A percentile compares a stretch with the other conserved stretches of the same genome.
These are phyloP conservation scores for Himalopsyche tibetana DNA, from an alignment of 2,888 invertebrate genomes.

Conservation along the genomic window DNA sequence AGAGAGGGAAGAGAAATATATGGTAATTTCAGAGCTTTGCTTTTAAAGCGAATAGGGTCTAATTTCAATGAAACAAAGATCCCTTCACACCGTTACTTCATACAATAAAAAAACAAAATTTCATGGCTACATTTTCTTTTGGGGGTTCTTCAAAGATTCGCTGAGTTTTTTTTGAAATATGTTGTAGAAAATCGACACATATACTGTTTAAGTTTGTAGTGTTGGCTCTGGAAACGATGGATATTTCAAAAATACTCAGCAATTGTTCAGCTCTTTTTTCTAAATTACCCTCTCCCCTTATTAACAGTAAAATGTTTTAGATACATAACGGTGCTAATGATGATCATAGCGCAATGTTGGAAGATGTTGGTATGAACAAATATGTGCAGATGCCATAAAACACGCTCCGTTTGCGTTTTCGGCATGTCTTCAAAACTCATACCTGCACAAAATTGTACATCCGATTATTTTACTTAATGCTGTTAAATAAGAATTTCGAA, in stretches of 20 bases:
- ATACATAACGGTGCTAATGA: background rate
- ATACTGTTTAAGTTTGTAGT: conserved; percentile 34
- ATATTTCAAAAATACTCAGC: conserved; percentile 17
- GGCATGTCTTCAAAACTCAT: background rate
- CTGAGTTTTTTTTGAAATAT: conserved; percentile 22
- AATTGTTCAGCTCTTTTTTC: conserved; percentile 27
- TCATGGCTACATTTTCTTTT: conserved; percentile 25
- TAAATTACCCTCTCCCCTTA: conserved; percentile 12
- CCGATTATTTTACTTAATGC: conserved; percentile 26
- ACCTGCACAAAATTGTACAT: conserved; percentile 22
- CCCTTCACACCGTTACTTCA: background rate
- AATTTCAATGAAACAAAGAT: background rate
- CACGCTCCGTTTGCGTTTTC: background rate
- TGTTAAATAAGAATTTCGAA: conserved; percentile 34
- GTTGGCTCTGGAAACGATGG: conserved; percentile 33
- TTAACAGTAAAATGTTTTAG: conserved; percentile 8
- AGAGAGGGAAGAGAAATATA: conserved; percentile 10
- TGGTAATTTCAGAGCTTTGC: background rate
- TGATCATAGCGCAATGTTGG: background rate
- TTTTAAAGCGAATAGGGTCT: conserved; percentile 6
- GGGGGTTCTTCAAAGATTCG: conserved; percentile 28
- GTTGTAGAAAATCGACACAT: conserved; percentile 29
- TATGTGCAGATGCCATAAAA: conserved; percentile 3
- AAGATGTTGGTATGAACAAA: conserved; percentile 7
- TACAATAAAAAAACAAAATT: conserved; percentile 8